Evolutionary conservation across 2,797 vertebrate genomes (phyloP).

Genomic region (Acrossocheilus fasciatus): DNA sequence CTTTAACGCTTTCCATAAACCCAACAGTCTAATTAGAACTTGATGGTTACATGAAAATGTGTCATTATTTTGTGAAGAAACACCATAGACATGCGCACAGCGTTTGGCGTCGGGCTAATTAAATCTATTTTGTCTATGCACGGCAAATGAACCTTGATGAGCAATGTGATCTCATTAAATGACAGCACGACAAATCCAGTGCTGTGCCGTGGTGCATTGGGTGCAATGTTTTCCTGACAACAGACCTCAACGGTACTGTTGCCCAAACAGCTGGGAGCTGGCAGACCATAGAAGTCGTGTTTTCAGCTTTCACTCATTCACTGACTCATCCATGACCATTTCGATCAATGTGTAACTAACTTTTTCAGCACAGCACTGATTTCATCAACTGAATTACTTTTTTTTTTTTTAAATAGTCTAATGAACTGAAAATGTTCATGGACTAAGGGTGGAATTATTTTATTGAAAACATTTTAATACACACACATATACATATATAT

Average conservation of each 20-base stretch:
- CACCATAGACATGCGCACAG: conserved; percentile 63
- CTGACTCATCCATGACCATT: conserved; percentile 49
- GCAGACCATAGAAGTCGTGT: conserved; percentile 48
- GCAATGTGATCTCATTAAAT: conserved; percentile 79
- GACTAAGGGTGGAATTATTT: background rate
- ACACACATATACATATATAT: too few species aligned
- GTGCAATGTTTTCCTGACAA: conserved; percentile 51
- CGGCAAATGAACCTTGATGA: conserved; percentile 80
- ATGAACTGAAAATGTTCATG: background rate
- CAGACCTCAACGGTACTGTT: conserved; percentile 42
- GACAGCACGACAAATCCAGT: conserved; percentile 62
- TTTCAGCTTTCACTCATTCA: conserved; percentile 25
- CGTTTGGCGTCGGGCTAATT: conserved; percentile 74
- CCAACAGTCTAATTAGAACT: conserved; percentile 83
- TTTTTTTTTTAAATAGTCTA: background rate
- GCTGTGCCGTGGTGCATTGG: conserved; percentile 61
- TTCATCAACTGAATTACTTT: background rate
- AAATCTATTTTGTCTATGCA: conserved; percentile 76
- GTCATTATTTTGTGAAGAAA: conserved; percentile 78
- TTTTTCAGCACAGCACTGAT: background rate
- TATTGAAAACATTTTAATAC: background rate
- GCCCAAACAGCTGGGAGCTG: conserved; percentile 61
- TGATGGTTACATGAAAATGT: conserved; percentile 83
- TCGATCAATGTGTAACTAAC: conserved; percentile 8
- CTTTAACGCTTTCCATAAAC: conserved; percentile 75